phyloP scores from a whole-genome alignment of 2,797 vertebrate genomes.

The Oreonectes daqikongensis region DNA sequence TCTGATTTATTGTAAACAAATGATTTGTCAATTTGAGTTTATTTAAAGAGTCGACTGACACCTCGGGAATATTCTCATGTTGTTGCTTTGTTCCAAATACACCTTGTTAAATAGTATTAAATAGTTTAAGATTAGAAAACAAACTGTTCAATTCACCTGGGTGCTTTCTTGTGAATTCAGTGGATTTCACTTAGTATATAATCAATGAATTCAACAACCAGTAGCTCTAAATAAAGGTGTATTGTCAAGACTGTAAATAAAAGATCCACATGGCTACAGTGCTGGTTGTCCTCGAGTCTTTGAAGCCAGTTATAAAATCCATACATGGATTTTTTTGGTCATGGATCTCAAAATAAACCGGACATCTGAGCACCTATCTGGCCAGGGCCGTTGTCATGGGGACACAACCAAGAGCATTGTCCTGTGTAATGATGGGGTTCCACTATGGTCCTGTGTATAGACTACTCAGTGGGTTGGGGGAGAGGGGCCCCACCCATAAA shows the following conservation, averaged over 20 bases:
- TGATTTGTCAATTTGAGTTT: constrained; percentile 45
- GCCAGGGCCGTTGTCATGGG: neutral
- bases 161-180: neutral
- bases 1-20: constrained; percentile 59
- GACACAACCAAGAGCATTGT: neutral
- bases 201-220: neutral
- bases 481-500: neutral
- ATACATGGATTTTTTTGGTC: too few species aligned
- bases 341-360: neutral
- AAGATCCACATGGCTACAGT: neutral
- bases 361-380: constrained; percentile 19
- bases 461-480: neutral
- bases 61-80: constrained; percentile 2
- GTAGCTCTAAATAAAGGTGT: constrained; percentile 4
- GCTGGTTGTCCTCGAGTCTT: neutral
- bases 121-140: neutral
- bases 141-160: constrained; percentile 4
- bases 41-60: constrained; percentile 12
- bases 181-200: neutral
- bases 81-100: constrained; percentile 15
- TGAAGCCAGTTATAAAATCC: neutral
- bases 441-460: neutral
- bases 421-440: neutral
- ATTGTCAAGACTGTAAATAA: neutral
- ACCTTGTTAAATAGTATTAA: neutral